These are phyloP conservation scores for Naso thynnoides DNA, from an alignment of 2,797 vertebrate genomes.

Conservation along the genomic window DNA sequence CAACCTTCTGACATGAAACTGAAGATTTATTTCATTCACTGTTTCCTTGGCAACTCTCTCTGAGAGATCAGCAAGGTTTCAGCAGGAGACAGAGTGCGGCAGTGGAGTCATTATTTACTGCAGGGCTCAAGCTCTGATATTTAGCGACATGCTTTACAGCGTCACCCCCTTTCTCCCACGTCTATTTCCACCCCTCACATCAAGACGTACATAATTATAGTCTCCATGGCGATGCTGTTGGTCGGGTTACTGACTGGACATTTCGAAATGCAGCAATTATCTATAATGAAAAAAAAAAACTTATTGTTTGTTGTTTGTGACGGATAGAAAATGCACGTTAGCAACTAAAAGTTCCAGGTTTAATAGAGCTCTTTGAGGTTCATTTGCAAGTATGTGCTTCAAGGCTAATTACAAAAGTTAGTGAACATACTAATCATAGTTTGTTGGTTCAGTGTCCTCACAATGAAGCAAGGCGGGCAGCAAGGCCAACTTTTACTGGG, in stretches of 20 bases:
- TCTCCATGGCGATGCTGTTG: slow-evolving; percentile 81
- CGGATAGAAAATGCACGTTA: slow-evolving; percentile 28
- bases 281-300: slow-evolving; percentile 37
- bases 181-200: slow-evolving; percentile 77
- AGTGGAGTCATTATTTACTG: slow-evolving; percentile 83
- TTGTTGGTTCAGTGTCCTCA: slow-evolving; percentile 71
- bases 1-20: slow-evolving; percentile 78
- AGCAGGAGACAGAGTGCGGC: slow-evolving; percentile 77
- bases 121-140: slow-evolving; percentile 79
- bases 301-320: slow-evolving; percentile 30
- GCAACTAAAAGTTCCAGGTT: slow-evolving; percentile 13
- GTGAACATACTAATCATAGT: slow-evolving; percentile 70
- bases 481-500: slow-evolving; percentile 69
- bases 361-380: slow-evolving; percentile 19
- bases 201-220: slow-evolving; percentile 81
- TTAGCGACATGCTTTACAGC: slow-evolving; percentile 74
- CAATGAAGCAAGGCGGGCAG: slow-evolving; percentile 63
- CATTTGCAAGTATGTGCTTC: slow-evolving; percentile 50
- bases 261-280: slow-evolving; percentile 74
- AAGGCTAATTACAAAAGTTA: slow-evolving; percentile 73
- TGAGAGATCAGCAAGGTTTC: slow-evolving; percentile 72
- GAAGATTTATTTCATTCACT: slow-evolving; percentile 79
- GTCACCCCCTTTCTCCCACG: slow-evolving; percentile 64
- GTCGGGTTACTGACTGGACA: slow-evolving; percentile 67
- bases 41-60: slow-evolving; percentile 86